Evolutionary conservation across 2,113 vertebrate species (phyloP).

Genomic region (Chaetodon trifascialis): DNA sequence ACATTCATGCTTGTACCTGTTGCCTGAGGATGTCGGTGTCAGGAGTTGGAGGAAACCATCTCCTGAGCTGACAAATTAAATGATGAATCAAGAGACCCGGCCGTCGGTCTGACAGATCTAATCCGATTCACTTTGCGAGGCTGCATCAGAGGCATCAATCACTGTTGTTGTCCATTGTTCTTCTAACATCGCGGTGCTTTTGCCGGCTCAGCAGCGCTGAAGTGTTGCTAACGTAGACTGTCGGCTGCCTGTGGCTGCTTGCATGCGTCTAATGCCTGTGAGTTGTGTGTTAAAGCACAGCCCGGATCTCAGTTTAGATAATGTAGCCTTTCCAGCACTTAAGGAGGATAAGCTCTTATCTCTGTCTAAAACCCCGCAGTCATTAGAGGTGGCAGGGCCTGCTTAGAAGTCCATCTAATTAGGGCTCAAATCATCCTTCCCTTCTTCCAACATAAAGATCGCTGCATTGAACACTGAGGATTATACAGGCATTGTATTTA

Average conservation of each 20-base stretch:
- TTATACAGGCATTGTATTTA: constrained; percentile 7
- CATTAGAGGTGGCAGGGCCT: constrained; percentile 61
- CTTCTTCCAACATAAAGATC: constrained; percentile 25
- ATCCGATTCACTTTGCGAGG: not conserved
- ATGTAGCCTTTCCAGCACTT: constrained; percentile 51
- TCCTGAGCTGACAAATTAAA: not conserved
- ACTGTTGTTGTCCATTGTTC: not conserved
- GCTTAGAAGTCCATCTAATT: constrained; percentile 70
- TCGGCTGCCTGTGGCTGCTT: constrained; percentile 17
- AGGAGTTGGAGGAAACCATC: not conserved
- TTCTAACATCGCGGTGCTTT: not conserved
- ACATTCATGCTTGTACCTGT: not conserved
- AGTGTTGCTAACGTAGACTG: constrained; percentile 16
- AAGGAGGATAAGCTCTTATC: constrained; percentile 74
- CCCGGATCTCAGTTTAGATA: constrained; percentile 61
- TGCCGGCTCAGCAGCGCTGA: not conserved
- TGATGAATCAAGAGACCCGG: not conserved
- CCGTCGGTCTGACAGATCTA: not conserved
- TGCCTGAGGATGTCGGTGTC: not conserved
- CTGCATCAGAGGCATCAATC: constrained; percentile 9
- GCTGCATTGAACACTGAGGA: constrained; percentile 8
- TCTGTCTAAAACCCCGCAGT: constrained; percentile 66
- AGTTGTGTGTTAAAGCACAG: constrained; percentile 43
- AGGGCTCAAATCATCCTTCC: constrained; percentile 45
- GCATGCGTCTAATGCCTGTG: constrained; percentile 27